Evolutionary conservation across 1,140 invertebrate species (phyloP).

Genomic region (Lordiphosa stackelbergi): DNA sequence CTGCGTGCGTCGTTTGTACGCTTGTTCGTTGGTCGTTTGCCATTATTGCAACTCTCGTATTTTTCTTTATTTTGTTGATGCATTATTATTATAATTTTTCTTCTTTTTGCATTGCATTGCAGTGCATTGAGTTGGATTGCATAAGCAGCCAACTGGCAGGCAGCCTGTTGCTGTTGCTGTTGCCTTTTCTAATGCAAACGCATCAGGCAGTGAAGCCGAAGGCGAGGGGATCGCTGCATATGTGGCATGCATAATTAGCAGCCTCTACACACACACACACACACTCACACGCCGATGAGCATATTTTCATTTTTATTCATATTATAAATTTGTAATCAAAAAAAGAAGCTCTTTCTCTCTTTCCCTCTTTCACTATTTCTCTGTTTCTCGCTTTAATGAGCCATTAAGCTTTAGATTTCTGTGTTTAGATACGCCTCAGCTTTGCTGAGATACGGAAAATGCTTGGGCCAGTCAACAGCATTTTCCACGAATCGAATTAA

Average conservation of each 20-base stretch:
- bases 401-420: constrained; percentile 74
- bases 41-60: constrained; percentile 50
- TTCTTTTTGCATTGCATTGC: constrained; percentile 24
- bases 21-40: constrained; percentile 20
- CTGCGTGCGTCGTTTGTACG: constrained; percentile 54
- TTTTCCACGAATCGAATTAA: constrained; percentile 72
- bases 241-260: constrained; percentile 73
- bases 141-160: constrained; percentile 45
- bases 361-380: constrained; percentile 3
- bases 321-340: constrained; percentile 73
- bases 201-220: constrained; percentile 10
- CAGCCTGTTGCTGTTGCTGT: constrained; percentile 65
- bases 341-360: not conserved
- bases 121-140: constrained; percentile 36
- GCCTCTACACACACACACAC: constrained; percentile 19
- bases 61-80: constrained; percentile 54
- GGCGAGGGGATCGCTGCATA: constrained; percentile 30
- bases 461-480: constrained; percentile 1
- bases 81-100: constrained; percentile 65
- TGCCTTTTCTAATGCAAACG: constrained; percentile 49
- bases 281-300: constrained; percentile 11
- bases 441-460: constrained; percentile 34
- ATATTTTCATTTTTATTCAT: constrained; percentile 64
- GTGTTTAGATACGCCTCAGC: constrained; percentile 63
- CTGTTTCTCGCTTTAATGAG: constrained; percentile 54